A percentile compares a stretch with the other conserved stretches of the same genome.
Evolutionary conservation across 30 jellyfish, hydroid and myxozoan genomes (phyloP).

Genomic region (Sanderia malayensis): DNA sequence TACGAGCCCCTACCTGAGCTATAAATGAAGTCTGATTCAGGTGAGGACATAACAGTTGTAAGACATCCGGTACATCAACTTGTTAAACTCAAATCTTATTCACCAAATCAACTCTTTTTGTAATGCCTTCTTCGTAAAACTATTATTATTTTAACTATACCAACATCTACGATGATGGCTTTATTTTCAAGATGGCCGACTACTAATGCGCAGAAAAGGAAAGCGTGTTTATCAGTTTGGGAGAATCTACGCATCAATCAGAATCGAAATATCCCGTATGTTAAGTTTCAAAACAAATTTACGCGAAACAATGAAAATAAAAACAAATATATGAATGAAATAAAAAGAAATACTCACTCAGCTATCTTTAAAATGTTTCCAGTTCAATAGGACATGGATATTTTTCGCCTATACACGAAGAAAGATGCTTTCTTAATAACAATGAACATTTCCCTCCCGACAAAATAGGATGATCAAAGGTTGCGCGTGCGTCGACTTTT

Average conservation of each 20-base stretch:
- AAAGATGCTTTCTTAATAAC: no score
- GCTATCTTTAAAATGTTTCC: no score
- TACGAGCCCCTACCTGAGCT: conserved; percentile 81
- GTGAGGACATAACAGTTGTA: conserved; percentile 86
- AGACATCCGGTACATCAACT: conserved; percentile 28
- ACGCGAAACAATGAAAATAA: no score
- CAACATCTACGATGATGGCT: not conserved
- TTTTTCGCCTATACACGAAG: no score
- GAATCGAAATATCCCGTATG: conserved; percentile 39
- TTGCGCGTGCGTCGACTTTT: no score
- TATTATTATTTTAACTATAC: not conserved
- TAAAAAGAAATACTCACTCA: no score
- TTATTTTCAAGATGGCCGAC: conserved; percentile 59
- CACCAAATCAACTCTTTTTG: not conserved
- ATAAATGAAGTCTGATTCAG: conserved; percentile 82
- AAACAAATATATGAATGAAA: no score
- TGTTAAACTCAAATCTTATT: not conserved
- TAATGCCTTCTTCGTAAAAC: not conserved
- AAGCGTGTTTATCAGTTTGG: conserved; percentile 22
- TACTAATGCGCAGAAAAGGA: conserved; percentile 46
- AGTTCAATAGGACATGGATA: no score
- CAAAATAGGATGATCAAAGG: no score
- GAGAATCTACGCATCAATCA: conserved; percentile 47
- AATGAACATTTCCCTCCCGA: no score
- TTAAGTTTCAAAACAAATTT: no score